Base-by-base conservation (phyloP, 2,113 vertebrate genomes). In the Petroica traversi region DNA sequence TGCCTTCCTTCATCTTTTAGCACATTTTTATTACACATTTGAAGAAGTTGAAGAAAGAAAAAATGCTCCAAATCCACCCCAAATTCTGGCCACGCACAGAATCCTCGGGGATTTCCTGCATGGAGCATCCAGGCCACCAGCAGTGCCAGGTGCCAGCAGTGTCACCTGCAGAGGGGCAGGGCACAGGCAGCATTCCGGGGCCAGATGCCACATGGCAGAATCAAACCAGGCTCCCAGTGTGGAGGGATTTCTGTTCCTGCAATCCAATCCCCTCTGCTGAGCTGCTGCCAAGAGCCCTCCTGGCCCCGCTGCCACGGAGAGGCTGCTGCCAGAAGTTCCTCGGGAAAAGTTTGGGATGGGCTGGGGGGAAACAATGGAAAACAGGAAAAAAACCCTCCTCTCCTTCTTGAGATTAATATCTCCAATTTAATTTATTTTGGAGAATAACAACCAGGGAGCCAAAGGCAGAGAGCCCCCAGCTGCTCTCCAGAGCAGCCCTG, bases 51-150 rank as follows among this genome's bases (percentile, higher is more conserved):
- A 9, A n/a, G 29, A 62, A 6, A 62, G 8, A 41, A 34, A 41
- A 3, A 8, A 41, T 3, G 26, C 45, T 14, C 22, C 18, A 67
- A 49, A 58, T 14, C 8, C 34, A 49, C 5, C 26, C 40, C 24
- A n/a, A n/a, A n/a, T n/a, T n/a, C n/a, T n/a, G n/a, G n/a, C n/a
- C 18, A 3, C 0, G 3, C 40, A 7, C n/a, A 38, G 41, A 13
- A 17, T 2, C 3, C 7, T 8, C 0, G 0, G 40, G 5, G 59
- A 15, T 19, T 17, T 19, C 24, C 8, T 2, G 8, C 38, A 1
- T 0, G 10, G 63, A 43, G 81, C 83, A 28, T 78, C 43, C n/a
- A 15, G 38, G 69, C 33, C 43, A 43, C 43, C 43, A 18, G 14
- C 43, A 43, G 43, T 43, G 43, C 43, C 0, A 52, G 36, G 24